These are phyloP conservation scores for Amorpha juglandis DNA, from an alignment of 2,888 invertebrate genomes.

Conservation along the genomic window DNA sequence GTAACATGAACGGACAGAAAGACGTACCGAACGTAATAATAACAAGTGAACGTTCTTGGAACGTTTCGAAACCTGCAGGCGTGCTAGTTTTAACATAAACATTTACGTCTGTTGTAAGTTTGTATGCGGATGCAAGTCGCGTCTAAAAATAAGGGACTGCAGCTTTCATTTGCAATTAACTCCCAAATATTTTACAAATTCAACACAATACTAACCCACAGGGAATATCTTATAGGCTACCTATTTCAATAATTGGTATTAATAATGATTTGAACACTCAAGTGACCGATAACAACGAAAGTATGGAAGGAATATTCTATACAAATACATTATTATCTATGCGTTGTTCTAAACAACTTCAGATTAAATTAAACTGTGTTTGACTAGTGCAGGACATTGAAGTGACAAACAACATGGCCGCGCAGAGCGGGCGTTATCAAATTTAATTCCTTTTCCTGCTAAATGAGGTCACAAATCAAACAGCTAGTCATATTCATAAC, in stretches of 20 bases:
- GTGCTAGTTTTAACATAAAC: constrained; percentile 75
- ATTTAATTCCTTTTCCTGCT: constrained; percentile 80
- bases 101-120: constrained; percentile 70
- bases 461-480: constrained; percentile 81
- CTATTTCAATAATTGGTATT: neutral
- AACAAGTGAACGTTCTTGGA: constrained; percentile 61
- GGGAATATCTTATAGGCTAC: neutral
- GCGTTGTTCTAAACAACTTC: constrained; percentile 6
- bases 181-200: constrained; percentile 9
- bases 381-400: constrained; percentile 36
- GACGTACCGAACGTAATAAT: constrained; percentile 41
- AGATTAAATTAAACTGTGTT: constrained; percentile 32
- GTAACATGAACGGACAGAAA: constrained; percentile 34
- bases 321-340: constrained; percentile 1
- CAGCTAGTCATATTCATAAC: constrained; percentile 55
- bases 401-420: constrained; percentile 61
- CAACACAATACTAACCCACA: neutral
- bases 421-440: constrained; percentile 66
- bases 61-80: constrained; percentile 70
- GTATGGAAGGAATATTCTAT: neutral
- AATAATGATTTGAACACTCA: neutral
- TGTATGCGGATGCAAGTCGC: constrained; percentile 67
- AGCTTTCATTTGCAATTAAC: constrained; percentile 47
- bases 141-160: constrained; percentile 63
- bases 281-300: neutral